These are phyloP conservation scores for Cariama cristata DNA, from an alignment of 2,113 vertebrate genomes.

Conservation along the genomic window DNA sequence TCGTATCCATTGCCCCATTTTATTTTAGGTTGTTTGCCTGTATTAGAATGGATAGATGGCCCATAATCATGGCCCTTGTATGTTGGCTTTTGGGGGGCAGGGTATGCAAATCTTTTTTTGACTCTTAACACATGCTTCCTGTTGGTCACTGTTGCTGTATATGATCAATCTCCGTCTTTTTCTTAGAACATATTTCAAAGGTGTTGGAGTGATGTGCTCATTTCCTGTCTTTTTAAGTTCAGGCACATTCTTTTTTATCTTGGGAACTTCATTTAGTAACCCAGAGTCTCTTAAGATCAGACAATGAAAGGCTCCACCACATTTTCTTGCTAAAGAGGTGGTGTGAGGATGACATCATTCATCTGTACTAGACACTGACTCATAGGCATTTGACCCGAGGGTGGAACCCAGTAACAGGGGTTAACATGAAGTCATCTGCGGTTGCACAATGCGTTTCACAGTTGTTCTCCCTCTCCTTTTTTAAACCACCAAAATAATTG, in stretches of 20 bases:
- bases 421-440: conserved; percentile 73
- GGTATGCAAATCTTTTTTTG: not conserved
- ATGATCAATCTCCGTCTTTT: not conserved
- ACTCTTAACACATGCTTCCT: not conserved
- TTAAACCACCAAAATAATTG: conserved; percentile 45
- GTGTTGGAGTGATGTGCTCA: conserved; percentile 45
- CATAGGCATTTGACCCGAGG: conserved; percentile 72
- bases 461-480: conserved; percentile 32
- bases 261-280: conserved; percentile 62
- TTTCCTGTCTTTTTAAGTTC: conserved; percentile 67
- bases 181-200: conserved; percentile 25
- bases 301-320: conserved; percentile 58
- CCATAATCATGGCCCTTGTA: not conserved
- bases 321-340: conserved; percentile 64
- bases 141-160: not conserved
- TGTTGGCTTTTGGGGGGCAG: not conserved
- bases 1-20: not conserved
- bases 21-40: not conserved
- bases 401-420: conserved; percentile 64
- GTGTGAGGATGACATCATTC: conserved; percentile 73
- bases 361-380: conserved; percentile 73
- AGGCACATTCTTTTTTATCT: conserved; percentile 59
- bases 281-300: conserved; percentile 58
- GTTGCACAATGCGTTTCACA: conserved; percentile 64
- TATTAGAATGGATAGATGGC: not conserved